Evolutionary conservation across 1,140 invertebrate genomes (phyloP).

Genomic region (Drosophila pallidifrons): DNA sequence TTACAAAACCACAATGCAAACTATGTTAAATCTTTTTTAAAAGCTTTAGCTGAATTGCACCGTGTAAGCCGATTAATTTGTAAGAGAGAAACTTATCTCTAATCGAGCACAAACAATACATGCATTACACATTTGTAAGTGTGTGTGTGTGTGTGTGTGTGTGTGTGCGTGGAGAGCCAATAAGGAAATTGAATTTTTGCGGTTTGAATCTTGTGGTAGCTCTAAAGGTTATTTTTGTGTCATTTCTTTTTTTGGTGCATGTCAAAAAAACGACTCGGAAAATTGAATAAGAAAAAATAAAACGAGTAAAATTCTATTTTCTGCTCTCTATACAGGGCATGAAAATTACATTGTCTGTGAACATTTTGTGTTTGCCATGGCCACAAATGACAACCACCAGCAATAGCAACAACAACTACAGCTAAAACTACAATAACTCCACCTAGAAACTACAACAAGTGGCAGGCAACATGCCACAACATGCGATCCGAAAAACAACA

Average conservation of each 20-base stretch:
- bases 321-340: slow-evolving; percentile 10
- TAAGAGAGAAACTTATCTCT: slow-evolving; percentile 13
- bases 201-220: slow-evolving; percentile 27
- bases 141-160: slow-evolving; percentile 4
- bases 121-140: not conserved
- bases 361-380: slow-evolving; percentile 24
- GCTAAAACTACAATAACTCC: slow-evolving; percentile 4
- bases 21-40: slow-evolving; percentile 10
- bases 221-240: slow-evolving; percentile 8
- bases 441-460: slow-evolving; percentile 12
- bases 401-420: slow-evolving; percentile 5
- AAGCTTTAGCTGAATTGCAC: not conserved
- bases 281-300: not conserved
- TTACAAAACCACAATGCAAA: not conserved
- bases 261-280: slow-evolving; percentile 12
- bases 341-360: slow-evolving; percentile 38
- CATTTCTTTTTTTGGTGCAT: slow-evolving; percentile 21
- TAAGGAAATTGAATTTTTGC: slow-evolving; percentile 42
- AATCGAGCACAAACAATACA: slow-evolving; percentile 15
- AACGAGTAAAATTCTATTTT: slow-evolving; percentile 17
- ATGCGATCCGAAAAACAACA: slow-evolving; percentile 23
- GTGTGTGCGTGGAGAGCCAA: not conserved
- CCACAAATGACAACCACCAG: slow-evolving; percentile 18
- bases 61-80: slow-evolving; percentile 26
- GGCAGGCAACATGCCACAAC: slow-evolving; percentile 25